Evolutionary conservation across 2,888 invertebrate species (phyloP).

Genomic region (Lasioglossum zephyrum): DNA sequence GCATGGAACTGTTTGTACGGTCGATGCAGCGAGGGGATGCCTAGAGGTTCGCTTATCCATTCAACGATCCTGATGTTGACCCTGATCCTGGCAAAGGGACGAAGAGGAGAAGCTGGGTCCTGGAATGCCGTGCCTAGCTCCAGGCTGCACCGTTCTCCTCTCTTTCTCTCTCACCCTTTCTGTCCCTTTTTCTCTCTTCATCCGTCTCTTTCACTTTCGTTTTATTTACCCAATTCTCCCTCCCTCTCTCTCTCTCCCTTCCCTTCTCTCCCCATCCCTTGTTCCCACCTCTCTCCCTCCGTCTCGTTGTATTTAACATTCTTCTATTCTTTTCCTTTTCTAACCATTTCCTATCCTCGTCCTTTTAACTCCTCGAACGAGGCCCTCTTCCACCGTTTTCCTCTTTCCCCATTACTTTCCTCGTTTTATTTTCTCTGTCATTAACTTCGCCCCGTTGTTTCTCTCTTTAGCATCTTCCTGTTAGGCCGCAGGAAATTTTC

Average conservation of each 20-base stretch:
- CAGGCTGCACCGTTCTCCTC: conserved; percentile 32
- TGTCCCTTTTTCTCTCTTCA: conserved; percentile 15
- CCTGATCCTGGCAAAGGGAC: conserved; percentile 70
- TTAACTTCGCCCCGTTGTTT: conserved; percentile 20
- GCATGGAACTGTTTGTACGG: conserved; percentile 49
- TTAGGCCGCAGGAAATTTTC: conserved; percentile 27
- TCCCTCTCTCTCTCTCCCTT: conserved; percentile 20
- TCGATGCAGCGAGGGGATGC: conserved; percentile 51
- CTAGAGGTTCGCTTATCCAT: conserved; percentile 50
- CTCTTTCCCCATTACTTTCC: conserved; percentile 15
- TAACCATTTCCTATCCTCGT: conserved; percentile 13
- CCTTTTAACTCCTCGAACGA: conserved; percentile 9
- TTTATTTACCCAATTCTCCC: conserved; percentile 32
- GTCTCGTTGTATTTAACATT: neutral
- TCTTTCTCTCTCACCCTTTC: neutral
- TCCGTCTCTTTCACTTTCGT: conserved; percentile 40
- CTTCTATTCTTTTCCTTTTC: conserved; percentile 11
- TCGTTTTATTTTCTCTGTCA: conserved; percentile 1
- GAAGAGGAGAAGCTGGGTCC: conserved; percentile 71
- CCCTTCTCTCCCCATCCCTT: conserved; percentile 7
- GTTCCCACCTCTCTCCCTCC: neutral
- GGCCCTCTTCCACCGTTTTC: conserved; percentile 34
- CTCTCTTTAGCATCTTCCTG: conserved; percentile 21
- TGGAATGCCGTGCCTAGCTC: conserved; percentile 76
- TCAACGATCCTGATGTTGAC: conserved; percentile 61